phyloP scores from a whole-genome alignment of 2,797 vertebrate species.

The Takifugu ocellatus region DNA sequence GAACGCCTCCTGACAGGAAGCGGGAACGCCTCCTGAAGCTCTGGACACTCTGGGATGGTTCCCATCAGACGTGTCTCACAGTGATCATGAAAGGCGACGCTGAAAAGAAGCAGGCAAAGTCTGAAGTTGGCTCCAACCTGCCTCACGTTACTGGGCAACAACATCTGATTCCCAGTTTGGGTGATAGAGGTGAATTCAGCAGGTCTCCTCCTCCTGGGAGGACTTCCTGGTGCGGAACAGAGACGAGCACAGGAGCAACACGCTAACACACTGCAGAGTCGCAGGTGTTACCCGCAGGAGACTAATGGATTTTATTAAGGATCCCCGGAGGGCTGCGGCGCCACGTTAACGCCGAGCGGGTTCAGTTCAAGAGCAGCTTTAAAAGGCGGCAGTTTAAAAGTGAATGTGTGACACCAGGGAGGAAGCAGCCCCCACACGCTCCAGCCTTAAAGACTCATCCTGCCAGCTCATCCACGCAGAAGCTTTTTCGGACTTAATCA shows the following conservation, averaged over 20 bases:
- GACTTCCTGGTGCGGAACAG: slow-evolving; percentile 45
- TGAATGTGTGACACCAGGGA: slow-evolving; percentile 65
- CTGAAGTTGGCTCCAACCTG: no score
- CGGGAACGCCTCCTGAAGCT: no score
- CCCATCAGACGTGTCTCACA: no score
- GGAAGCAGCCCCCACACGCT: slow-evolving; percentile 52
- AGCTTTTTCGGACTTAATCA: slow-evolving; percentile 25
- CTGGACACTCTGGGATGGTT: no score
- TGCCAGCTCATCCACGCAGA: slow-evolving; percentile 33
- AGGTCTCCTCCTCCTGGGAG: slow-evolving; percentile 42
- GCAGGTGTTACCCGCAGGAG: slow-evolving; percentile 60
- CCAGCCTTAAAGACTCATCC: slow-evolving; percentile 39
- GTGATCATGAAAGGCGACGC: no score
- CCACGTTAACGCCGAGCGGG: slow-evolving; percentile 54
- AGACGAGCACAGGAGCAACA: slow-evolving; percentile 18
- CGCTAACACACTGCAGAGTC: slow-evolving; percentile 49
- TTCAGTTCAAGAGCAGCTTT: slow-evolving; percentile 63
- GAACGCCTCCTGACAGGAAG: no score
- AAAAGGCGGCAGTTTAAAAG: slow-evolving; percentile 65
- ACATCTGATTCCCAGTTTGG: slow-evolving; percentile 3
- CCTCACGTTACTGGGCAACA: no score
- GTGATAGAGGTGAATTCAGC: slow-evolving; percentile 59
- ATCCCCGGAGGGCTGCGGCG: slow-evolving; percentile 58
- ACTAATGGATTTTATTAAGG: slow-evolving; percentile 70
- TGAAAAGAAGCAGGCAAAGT: no score